Base-by-base conservation (phyloP, 2,797 vertebrate species). In the Enteromius paludinosus region DNA sequence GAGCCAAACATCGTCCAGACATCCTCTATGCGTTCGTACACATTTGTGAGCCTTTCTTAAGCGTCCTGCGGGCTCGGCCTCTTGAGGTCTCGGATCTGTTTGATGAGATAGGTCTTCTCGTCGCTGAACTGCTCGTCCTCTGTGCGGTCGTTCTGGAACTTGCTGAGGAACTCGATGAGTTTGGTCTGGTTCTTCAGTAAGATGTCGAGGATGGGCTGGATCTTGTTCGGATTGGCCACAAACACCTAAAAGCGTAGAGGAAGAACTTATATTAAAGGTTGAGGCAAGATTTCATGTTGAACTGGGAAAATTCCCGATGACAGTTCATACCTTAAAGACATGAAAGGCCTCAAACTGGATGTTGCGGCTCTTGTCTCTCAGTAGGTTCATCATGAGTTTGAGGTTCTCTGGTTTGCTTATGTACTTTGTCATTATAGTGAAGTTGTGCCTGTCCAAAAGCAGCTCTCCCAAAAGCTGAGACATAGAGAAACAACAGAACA, bases 301-400 rank as follows among this genome's bases (percentile, higher is more conserved):
- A 5, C 41, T 25, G n/a, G n/a, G 7, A 25, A 25, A 14, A 38
- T 64, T 47, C 10, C 10, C 9, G 38, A 25, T 47, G 59, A 18
- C 35, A 23, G 5, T 38, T 17, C 5, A 28, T 18, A 82, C 97
- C 97, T 98, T 98, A 86, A 98, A 98, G 83, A 98, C 97, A 0
- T 98, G 97, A 90, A 98, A 98, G 82, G 97, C 97, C 91, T 98
- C 97, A 87, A 98, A 98, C 92, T 98, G 97, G 89, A 98, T 98
- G 93, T 98, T 98, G 84, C 95, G 95, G 84, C 97, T 98, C 90
- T 97, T 97, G 88, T 98, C 97, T 89, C 96, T 90, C 43, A 98
- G 95, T 84, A 98, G 94, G 80, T 98, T 98, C 97, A 98, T 98
- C 96, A 97, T 97, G 73, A 98, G 93, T 87, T 98, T 98, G 88